Conservation (phyloP, 2,888 invertebrate genomes). For the Rhagonycha fulva region DNA sequence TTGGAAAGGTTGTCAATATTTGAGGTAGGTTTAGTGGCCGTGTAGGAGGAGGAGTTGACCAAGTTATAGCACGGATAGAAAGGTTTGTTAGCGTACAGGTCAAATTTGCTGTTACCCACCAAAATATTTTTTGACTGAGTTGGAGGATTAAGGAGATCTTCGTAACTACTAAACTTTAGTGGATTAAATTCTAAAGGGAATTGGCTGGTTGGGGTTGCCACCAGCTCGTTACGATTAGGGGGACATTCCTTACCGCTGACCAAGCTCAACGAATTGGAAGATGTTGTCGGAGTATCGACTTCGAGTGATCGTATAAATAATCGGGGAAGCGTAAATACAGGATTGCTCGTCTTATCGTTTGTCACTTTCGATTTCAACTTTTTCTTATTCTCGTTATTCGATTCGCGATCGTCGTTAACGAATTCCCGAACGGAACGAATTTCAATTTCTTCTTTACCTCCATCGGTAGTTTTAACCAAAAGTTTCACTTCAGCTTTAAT, state of each 20-base stretch:
- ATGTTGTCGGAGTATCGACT: constrained; percentile 16
- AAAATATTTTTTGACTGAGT: not conserved
- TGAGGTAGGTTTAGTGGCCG: constrained; percentile 37
- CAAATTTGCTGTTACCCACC: constrained; percentile 30
- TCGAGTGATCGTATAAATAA: constrained; percentile 48
- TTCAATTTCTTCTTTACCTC: constrained; percentile 58
- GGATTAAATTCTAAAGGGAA: constrained; percentile 49
- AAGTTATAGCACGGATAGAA: constrained; percentile 49
- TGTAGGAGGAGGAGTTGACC: constrained; percentile 24
- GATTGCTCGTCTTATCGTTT: constrained; percentile 21
- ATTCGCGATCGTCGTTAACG: constrained; percentile 36
- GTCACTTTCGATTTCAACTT: not conserved
- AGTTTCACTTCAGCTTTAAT: constrained; percentile 59
- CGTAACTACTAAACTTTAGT: constrained; percentile 15
- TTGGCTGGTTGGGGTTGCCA: constrained; percentile 43
- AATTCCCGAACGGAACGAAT: constrained; percentile 55
- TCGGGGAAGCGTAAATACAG: constrained; percentile 49
- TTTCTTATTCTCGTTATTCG: not conserved
- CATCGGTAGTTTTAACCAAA: constrained; percentile 57
- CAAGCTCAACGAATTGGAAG: constrained; percentile 12
- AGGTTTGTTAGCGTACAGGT: constrained; percentile 50
- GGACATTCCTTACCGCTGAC: constrained; percentile 38
- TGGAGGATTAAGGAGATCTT: constrained; percentile 11
- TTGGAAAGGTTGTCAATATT: constrained; percentile 29
- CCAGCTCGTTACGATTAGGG: constrained; percentile 44